These are phyloP conservation scores for Ophraella communa DNA, from an alignment of 2,888 invertebrate genomes.

Conservation along the genomic window DNA sequence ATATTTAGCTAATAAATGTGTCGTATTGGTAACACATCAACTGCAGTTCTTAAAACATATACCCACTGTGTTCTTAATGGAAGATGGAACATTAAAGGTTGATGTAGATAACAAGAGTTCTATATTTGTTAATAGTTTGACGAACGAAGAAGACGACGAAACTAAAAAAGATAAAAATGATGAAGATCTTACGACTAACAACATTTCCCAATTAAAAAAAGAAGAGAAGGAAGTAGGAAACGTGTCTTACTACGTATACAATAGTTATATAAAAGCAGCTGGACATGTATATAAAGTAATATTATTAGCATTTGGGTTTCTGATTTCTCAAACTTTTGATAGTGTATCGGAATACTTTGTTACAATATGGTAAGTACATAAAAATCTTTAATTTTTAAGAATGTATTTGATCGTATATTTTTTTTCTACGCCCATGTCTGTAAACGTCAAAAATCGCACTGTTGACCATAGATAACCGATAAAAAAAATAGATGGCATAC, in stretches of 20 bases:
- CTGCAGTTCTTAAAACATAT: constrained; percentile 68
- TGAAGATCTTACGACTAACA: too few relatives aligned
- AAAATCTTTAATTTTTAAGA: too few relatives aligned
- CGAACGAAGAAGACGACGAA: constrained; percentile 38
- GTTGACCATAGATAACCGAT: too few relatives aligned
- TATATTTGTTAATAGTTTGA: constrained; percentile 69
- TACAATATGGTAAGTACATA: constrained; percentile 70
- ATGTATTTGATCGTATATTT: too few relatives aligned
- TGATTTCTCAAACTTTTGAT: constrained; percentile 72
- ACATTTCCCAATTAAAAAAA: constrained; percentile 55
- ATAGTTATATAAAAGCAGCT: constrained; percentile 74
- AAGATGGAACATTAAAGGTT: constrained; percentile 64
- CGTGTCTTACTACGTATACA: constrained; percentile 63
- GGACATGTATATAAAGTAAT: constrained; percentile 66
- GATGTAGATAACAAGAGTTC: constrained; percentile 73
- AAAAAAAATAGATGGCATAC: too few relatives aligned
- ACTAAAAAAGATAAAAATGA: too few relatives aligned
- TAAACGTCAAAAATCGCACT: too few relatives aligned
- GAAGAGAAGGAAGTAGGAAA: constrained; percentile 70
- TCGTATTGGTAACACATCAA: constrained; percentile 78
- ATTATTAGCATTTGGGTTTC: constrained; percentile 60
- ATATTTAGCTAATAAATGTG: constrained; percentile 70
- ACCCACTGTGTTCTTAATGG: constrained; percentile 64
- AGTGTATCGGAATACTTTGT: constrained; percentile 82
- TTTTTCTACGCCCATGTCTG: too few relatives aligned